Evolutionary conservation across 2,888 invertebrate genomes (phyloP).

Genomic region (Cheiracanthium punctorium): DNA sequence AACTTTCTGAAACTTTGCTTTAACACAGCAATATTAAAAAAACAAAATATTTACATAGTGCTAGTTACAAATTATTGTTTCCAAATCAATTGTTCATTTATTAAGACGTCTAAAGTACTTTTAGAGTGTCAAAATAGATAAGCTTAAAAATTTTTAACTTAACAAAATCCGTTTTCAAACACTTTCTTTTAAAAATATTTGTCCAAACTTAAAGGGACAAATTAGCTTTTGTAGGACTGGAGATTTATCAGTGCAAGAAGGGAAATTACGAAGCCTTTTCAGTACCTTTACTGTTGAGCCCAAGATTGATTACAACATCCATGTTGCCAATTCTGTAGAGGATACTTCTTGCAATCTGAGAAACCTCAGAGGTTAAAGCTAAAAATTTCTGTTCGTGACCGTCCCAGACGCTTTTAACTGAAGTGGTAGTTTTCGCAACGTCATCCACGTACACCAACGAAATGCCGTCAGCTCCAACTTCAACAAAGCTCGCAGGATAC

Average conservation of each 20-base stretch:
- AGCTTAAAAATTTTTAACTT: too few relatives aligned
- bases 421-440: neutral
- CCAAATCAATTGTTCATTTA: too few relatives aligned
- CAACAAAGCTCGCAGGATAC: constrained; percentile 28
- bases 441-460: constrained; percentile 17
- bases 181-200: too few relatives aligned
- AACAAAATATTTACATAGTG: too few relatives aligned
- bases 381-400: neutral
- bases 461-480: neutral
- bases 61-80: too few relatives aligned
- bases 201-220: too few relatives aligned
- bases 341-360: neutral
- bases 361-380: neutral
- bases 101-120: too few relatives aligned
- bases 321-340: neutral
- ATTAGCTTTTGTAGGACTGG: too few relatives aligned
- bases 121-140: too few relatives aligned
- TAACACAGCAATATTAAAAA: too few relatives aligned
- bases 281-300: constrained; percentile 27
- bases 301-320: constrained; percentile 16
- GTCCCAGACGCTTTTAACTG: constrained; percentile 6
- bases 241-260: neutral
- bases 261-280: neutral
- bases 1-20: too few relatives aligned
- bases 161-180: too few relatives aligned